These are phyloP conservation scores for Melikaiella ostensackeni DNA, from an alignment of 2,888 invertebrate species.

Conservation along the genomic window DNA sequence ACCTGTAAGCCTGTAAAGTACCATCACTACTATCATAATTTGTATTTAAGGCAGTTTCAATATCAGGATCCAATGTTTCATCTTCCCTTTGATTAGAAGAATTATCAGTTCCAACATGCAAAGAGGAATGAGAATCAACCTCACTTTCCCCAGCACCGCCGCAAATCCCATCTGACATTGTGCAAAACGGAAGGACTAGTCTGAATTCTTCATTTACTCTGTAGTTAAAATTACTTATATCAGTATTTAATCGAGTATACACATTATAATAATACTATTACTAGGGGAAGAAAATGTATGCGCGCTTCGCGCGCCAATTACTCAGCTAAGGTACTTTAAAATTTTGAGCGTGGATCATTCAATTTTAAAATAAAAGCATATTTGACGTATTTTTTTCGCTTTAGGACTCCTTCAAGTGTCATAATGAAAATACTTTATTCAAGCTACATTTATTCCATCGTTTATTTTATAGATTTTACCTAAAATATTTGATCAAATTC, in stretches of 20 bases:
- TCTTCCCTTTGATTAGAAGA: constrained; percentile 73
- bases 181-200: constrained; percentile 67
- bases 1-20: constrained; percentile 76
- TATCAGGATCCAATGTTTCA: constrained; percentile 78
- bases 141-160: constrained; percentile 76
- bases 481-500: no score
- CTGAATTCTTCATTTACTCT: constrained; percentile 66
- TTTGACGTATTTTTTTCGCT: no score
- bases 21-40: constrained; percentile 81
- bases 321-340: no score
- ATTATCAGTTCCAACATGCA: constrained; percentile 70
- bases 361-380: no score
- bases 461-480: no score
- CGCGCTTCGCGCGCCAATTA: no score
- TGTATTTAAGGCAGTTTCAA: constrained; percentile 79
- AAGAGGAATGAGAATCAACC: constrained; percentile 76
- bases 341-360: no score
- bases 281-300: no score
- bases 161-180: constrained; percentile 76
- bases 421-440: no score
- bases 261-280: no score
- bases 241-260: not conserved
- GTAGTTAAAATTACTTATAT: constrained; percentile 23
- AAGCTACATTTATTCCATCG: no score
- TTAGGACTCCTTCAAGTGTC: no score